Percentiles rank a stretch among this genome's conserved stretches.
Evolutionary conservation across 2,797 vertebrate species (phyloP).

Genomic region (Momotus momota): DNA sequence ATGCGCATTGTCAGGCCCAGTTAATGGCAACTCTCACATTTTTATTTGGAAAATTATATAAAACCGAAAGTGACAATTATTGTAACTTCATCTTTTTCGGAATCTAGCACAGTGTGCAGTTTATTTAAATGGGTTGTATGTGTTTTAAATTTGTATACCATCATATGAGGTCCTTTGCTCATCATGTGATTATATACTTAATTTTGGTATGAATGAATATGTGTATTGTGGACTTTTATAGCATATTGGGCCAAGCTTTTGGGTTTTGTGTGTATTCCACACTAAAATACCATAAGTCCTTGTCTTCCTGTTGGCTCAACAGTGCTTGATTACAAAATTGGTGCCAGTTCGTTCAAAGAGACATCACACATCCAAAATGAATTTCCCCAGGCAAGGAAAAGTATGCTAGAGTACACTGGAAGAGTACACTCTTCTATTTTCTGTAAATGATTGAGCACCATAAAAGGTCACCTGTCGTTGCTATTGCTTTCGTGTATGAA

Average conservation of each 20-base stretch:
- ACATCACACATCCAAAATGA: slow-evolving; percentile 13
- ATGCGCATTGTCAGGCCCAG: slow-evolving; percentile 53
- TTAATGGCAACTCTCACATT: slow-evolving; percentile 73
- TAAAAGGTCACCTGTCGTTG: slow-evolving; percentile 30
- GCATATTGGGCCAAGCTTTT: neutral
- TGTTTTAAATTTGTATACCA: slow-evolving; percentile 62
- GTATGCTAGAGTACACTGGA: neutral
- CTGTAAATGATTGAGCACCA: neutral
- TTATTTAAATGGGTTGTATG: slow-evolving; percentile 64
- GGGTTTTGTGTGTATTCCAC: neutral
- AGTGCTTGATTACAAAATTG: slow-evolving; percentile 46
- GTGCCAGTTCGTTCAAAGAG: slow-evolving; percentile 20
- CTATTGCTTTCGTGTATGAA: neutral
- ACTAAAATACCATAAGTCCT: neutral
- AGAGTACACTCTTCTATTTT: neutral
- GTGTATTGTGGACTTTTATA: neutral
- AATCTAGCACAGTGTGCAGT: slow-evolving; percentile 46
- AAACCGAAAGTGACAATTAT: slow-evolving; percentile 60
- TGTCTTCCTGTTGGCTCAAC: slow-evolving; percentile 54
- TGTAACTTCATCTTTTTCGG: slow-evolving; percentile 59
- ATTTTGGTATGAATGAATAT: slow-evolving; percentile 43
- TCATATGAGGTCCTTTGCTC: slow-evolving; percentile 42
- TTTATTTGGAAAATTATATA: slow-evolving; percentile 70
- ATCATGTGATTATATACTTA: slow-evolving; percentile 36
- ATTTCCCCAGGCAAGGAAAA: slow-evolving; percentile 21